Base-by-base conservation (phyloP, 92 coral and sea anemone genomes). In the Heliopora coerulea region DNA sequence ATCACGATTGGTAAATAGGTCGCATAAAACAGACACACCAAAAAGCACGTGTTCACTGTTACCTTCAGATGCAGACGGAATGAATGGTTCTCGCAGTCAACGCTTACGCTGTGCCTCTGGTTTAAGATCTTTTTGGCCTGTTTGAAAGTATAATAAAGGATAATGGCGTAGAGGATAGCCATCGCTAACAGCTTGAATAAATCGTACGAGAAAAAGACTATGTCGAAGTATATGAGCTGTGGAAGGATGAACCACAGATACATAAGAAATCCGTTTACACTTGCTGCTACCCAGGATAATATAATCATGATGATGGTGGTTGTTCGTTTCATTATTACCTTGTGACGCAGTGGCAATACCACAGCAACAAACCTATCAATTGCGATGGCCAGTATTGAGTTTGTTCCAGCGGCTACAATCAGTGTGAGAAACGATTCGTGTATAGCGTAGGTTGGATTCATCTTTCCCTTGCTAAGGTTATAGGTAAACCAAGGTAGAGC, bases 1-100 rank as follows among this genome's bases (percentile, higher is more conserved):
- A 67, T 67, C 11, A 67, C 26, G 0, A 29, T 23, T 18, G 74
- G 74, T 24, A 67, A 67, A 27, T 44, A 44, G 0, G 74, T 67
- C 15, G 74, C 40, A 21, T 67, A 67, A 29, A 44, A 67, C 41
- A 67, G 48, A 13, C 58, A 67, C 49, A 67, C 74, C 0, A 67
- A 27, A 27, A 48, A 8, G 29, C 44, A 67, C n/a, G 74, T 67
- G 17, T 67, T 67, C 13, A 20, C 10, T 0, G 74, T 48, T 20
- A 48, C 48, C 34, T 48, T 44, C n/a, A 67, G 20, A 33, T 25
- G 25, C 20, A 67, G 29, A n/a, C 59, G 74, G 54, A 24, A 14
- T 9, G 58, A 56, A 19, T 30, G 26, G 0, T 49, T 29, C 20
- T 67, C 74, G 21, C 58, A 14, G 44, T 28, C 58, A 17, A 35